phyloP scores from a whole-genome alignment of 2,888 invertebrate species.

The Polylopha cassiicola region DNA sequence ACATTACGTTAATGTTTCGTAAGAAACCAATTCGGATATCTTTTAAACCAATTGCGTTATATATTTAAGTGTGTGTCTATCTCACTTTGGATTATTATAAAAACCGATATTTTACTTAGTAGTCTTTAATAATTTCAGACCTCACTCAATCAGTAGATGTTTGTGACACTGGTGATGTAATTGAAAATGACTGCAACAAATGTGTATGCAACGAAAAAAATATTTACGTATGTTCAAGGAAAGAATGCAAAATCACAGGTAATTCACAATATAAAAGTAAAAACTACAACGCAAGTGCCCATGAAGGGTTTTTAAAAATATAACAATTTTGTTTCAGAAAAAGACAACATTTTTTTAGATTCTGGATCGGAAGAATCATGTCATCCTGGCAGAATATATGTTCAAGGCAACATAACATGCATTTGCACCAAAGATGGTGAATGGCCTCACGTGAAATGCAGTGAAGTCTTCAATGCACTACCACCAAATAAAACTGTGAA shows the following conservation, averaged over 20 bases:
- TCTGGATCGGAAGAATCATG: constrained; percentile 31
- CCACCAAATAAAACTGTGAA: constrained; percentile 21
- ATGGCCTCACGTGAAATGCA: constrained; percentile 49
- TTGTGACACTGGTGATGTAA: constrained; percentile 33
- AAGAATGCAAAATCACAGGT: constrained; percentile 23
- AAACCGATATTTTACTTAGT: neutral
- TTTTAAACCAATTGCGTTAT: too few species aligned
- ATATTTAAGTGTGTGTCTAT: too few species aligned
- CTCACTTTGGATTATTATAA: neutral
- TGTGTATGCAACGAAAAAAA: constrained; percentile 34
- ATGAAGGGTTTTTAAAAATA: too few species aligned
- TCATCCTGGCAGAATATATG: constrained; percentile 40
- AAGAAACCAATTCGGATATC: too few species aligned
- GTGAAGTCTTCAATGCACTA: constrained; percentile 32
- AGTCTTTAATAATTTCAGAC: neutral
- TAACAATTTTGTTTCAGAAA: too few species aligned
- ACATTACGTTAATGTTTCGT: too few species aligned
- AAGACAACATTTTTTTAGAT: constrained; percentile 18
- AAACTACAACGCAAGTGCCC: too few species aligned
- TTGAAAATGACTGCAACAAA: constrained; percentile 36
- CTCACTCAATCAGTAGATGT: constrained; percentile 19
- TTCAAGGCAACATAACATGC: constrained; percentile 37
- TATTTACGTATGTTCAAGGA: constrained; percentile 32
- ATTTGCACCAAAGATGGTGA: constrained; percentile 42
- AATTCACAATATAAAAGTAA: neutral